Conservation (phyloP, 2,888 invertebrate species). For the Drosophila subsilvestris region DNA sequence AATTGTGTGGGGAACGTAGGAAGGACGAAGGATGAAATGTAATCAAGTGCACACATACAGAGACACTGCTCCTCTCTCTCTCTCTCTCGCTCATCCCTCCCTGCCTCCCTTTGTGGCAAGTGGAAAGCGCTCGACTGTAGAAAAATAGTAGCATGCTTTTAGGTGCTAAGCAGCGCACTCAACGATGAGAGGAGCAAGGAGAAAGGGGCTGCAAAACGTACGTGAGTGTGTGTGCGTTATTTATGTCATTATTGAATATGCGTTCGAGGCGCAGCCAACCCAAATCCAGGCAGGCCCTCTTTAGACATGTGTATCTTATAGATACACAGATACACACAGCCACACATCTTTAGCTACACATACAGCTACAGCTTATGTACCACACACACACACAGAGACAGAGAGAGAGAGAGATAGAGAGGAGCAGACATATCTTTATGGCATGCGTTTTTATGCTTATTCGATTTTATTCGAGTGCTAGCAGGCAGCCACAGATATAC, state of each 20-base stretch:
- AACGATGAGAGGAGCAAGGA: conserved; percentile 18
- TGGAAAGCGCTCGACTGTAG: conserved; percentile 30
- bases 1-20: conserved; percentile 10
- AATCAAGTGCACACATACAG: conserved; percentile 68
- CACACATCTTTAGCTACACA: conserved; percentile 12
- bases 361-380: conserved; percentile 62
- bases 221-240: conserved; percentile 38
- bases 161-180: conserved; percentile 70
- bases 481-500: conserved; percentile 46
- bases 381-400: conserved; percentile 23
- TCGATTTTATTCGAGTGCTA: conserved; percentile 78
- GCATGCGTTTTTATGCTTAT: conserved; percentile 76
- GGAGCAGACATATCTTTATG: conserved; percentile 51
- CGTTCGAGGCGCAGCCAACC: conserved; percentile 76
- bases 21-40: conserved; percentile 52
- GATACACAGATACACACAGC: conserved; percentile 36
- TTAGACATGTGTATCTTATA: conserved; percentile 64
- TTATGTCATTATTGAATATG: conserved; percentile 79
- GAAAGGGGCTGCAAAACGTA: conserved; percentile 15
- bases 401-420: neutral
- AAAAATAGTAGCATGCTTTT: conserved; percentile 74
- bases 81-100: neutral
- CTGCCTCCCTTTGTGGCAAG: neutral
- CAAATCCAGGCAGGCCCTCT: conserved; percentile 59
- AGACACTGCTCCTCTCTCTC: conserved; percentile 14